phyloP scores from a whole-genome alignment of 1,140 invertebrate genomes.

The Papilio dardanus region DNA sequence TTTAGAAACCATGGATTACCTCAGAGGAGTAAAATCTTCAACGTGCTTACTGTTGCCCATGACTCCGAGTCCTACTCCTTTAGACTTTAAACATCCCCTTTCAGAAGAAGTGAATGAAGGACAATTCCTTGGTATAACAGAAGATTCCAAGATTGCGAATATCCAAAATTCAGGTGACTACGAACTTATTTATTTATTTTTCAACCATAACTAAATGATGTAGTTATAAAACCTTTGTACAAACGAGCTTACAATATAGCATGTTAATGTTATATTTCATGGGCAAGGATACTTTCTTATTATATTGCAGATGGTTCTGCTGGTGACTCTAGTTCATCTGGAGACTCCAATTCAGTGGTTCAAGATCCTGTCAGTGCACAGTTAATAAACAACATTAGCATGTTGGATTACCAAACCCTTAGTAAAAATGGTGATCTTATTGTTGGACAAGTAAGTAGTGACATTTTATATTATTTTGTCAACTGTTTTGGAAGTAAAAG shows the following conservation, averaged over 20 bases:
- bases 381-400: conserved; percentile 81
- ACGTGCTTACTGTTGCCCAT: conserved; percentile 67
- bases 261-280: background rate
- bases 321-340: conserved; percentile 78
- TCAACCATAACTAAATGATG: too few relatives aligned
- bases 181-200: conserved; percentile 25
- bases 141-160: conserved; percentile 57
- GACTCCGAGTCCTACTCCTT: conserved; percentile 71
- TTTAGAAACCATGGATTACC: conserved; percentile 69
- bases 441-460: conserved; percentile 60
- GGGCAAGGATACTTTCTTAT: background rate
- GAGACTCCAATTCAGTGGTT: conserved; percentile 74
- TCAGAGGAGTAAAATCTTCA: conserved; percentile 74
- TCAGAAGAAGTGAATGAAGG: conserved; percentile 71
- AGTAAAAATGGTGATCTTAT: conserved; percentile 78
- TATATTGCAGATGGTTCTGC: conserved; percentile 60
- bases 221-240: background rate
- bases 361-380: conserved; percentile 80
- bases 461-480: background rate
- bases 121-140: conserved; percentile 61
- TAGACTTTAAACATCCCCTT: conserved; percentile 74
- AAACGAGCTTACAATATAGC: background rate
- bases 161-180: conserved; percentile 58
- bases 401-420: conserved; percentile 80
- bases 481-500: too few relatives aligned